Evolutionary conservation across 2,888 invertebrate genomes (phyloP).

Genomic region (Lydus trimaculatus): DNA sequence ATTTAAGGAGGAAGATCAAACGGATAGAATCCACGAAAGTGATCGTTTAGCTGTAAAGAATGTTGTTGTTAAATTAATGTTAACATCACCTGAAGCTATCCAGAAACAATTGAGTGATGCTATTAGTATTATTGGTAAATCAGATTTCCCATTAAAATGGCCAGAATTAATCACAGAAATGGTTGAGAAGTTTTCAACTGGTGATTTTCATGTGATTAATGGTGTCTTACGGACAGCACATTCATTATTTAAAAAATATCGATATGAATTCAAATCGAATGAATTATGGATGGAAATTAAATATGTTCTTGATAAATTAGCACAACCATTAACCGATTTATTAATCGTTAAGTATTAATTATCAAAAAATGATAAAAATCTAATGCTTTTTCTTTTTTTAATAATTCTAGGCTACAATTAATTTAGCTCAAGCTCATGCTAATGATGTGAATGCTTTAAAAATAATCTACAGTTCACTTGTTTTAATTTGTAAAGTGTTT

Average conservation of each 20-base stretch:
- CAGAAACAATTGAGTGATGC: slow-evolving; percentile 96
- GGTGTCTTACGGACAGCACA: slow-evolving; percentile 95
- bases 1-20: slow-evolving; percentile 71
- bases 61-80: slow-evolving; percentile 90
- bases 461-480: slow-evolving; percentile 88
- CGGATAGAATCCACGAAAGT: slow-evolving; percentile 78
- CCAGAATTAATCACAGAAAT: slow-evolving; percentile 91
- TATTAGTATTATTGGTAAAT: slow-evolving; percentile 93
- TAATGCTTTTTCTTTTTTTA: slow-evolving; percentile 14
- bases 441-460: slow-evolving; percentile 81
- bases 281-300: slow-evolving; percentile 97
- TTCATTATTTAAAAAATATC: slow-evolving; percentile 94
- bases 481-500: slow-evolving; percentile 93
- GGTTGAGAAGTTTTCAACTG: slow-evolving; percentile 88
- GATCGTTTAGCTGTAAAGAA: slow-evolving; percentile 85
- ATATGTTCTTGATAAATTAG: slow-evolving; percentile 92
- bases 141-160: slow-evolving; percentile 98
- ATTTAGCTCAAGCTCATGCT: slow-evolving; percentile 77
- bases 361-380: slow-evolving; percentile 31
- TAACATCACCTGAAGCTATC: slow-evolving; percentile 87
- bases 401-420: slow-evolving; percentile 77
- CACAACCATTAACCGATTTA: slow-evolving; percentile 91
- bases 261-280: slow-evolving; percentile 95
- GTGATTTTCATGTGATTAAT: slow-evolving; percentile 93
- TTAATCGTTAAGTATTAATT: slow-evolving; percentile 70